These are phyloP conservation scores for Mormyrops boulengeri DNA, from an alignment of 2,797 vertebrate species.

Conservation along the genomic window DNA sequence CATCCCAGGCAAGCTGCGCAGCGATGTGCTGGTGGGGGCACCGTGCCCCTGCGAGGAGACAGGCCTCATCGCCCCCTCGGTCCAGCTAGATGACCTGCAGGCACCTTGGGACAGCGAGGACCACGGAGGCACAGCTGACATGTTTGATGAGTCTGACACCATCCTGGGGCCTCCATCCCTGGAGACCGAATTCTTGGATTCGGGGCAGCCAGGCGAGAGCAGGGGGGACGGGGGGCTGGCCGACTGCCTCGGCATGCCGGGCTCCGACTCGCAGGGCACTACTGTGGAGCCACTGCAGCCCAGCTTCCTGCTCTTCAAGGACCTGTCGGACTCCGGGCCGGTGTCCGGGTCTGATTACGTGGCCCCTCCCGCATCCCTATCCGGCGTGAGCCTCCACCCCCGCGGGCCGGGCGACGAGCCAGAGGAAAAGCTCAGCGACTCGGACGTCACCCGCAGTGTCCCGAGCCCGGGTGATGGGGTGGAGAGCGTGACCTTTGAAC, in stretches of 20 bases:
- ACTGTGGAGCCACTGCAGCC: constrained; percentile 62
- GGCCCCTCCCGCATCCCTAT: constrained; percentile 54
- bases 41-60: constrained; percentile 69
- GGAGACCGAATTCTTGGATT: constrained; percentile 63
- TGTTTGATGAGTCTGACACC: constrained; percentile 69
- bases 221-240: constrained; percentile 54
- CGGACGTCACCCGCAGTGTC: constrained; percentile 46
- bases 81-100: constrained; percentile 60
- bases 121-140: constrained; percentile 62
- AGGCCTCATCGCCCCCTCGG: constrained; percentile 64
- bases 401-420: constrained; percentile 42
- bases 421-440: constrained; percentile 51
- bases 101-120: constrained; percentile 66
- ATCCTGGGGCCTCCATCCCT: constrained; percentile 62
- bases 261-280: constrained; percentile 58
- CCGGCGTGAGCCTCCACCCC: constrained; percentile 52
- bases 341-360: constrained; percentile 57
- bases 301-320: constrained; percentile 71
- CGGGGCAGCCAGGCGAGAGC: constrained; percentile 58
- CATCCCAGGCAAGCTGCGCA: constrained; percentile 60
- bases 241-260: constrained; percentile 67
- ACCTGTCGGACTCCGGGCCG: constrained; percentile 58
- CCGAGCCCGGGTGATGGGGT: constrained; percentile 45
- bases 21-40: constrained; percentile 66
- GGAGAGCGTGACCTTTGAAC: constrained; percentile 45